Percentiles rank a stretch among this genome's conserved stretches.
Conservation (phyloP, 2,797 vertebrate genomes). For the Spea hammondii region DNA sequence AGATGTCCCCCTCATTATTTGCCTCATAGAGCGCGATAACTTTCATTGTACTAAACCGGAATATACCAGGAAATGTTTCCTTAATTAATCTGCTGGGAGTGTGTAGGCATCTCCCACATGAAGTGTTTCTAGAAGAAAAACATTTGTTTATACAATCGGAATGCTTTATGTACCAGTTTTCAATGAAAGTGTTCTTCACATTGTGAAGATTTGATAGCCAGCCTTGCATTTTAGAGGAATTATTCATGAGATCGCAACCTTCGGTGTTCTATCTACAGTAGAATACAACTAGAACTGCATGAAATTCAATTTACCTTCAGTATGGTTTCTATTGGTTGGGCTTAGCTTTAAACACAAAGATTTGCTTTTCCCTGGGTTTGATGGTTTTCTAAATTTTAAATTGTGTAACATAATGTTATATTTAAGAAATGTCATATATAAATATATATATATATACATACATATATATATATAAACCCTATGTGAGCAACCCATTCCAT, state of each 20-base stretch:
- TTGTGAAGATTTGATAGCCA: background rate
- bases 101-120: background rate
- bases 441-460: too few species aligned
- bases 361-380: too few species aligned
- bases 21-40: slow-evolving; percentile 25
- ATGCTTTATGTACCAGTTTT: background rate
- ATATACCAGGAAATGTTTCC: slow-evolving; percentile 13
- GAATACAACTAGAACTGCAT: background rate
- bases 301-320: background rate
- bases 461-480: too few species aligned
- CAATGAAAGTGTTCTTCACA: background rate
- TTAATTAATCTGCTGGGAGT: slow-evolving; percentile 37
- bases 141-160: background rate
- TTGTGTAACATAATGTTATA: too few species aligned
- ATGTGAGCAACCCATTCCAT: too few species aligned
- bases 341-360: background rate
- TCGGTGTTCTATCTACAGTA: background rate
- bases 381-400: too few species aligned
- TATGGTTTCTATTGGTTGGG: background rate
- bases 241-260: background rate
- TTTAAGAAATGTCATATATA: too few species aligned
- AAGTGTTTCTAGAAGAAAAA: background rate
- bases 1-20: slow-evolving; percentile 16
- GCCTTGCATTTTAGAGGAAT: background rate
- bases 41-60: slow-evolving; percentile 19